Base-by-base conservation (phyloP, 2,113 vertebrate species). In the Craseonycteris thonglongyai region DNA sequence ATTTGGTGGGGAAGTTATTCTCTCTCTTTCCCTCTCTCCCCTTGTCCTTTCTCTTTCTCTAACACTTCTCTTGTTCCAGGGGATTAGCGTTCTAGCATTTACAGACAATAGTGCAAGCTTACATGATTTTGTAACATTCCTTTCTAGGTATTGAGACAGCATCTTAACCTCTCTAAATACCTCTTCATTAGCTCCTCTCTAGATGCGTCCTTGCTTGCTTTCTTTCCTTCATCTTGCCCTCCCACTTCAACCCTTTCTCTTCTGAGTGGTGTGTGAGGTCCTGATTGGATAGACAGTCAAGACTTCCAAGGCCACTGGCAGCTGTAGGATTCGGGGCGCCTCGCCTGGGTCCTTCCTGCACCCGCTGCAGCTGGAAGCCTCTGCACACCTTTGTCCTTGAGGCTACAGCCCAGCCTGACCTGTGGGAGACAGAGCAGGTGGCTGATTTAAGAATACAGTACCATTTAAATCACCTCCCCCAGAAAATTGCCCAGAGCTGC, bases 1-100 rank as follows among this genome's bases (percentile, higher is more conserved):
- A 81, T 97, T 97, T 88, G 54, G 54, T 66, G 65, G 69, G 88
- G 91, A 96, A 92, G 89, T 68, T 72, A 1, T 30, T 61, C 5
- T 61, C 22, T 24, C 22, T 58, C 26, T 59, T 26, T 59, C 58
- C 28, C 11, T 59, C 38, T 40, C 66, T 40, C 10, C 22, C 22
- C 3, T 35, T 5, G 35, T 35, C 26, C 51, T 92, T 84, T 68
- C 35, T n/a, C 63, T 49, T 40, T 58, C 33, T 75, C 30, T 33
- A 18, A n/a, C 22, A 6, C 19, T 40, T 42, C 21, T 13, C 3
- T 76, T 40, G 0, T 47, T 71, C 22, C 10, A 9, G 11, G 14
- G 22, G 4, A 58, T 68, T 68, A 24, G 1, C 54, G 80, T 65
- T 94, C 35, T 87, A 80, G 9, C 1, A 26, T 47, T 51, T 88